Evolutionary conservation across 2,797 vertebrate species (phyloP), one percentile per base, ranked within the genome.

Genomic region (Limnodromus scolopaceus): DNA sequence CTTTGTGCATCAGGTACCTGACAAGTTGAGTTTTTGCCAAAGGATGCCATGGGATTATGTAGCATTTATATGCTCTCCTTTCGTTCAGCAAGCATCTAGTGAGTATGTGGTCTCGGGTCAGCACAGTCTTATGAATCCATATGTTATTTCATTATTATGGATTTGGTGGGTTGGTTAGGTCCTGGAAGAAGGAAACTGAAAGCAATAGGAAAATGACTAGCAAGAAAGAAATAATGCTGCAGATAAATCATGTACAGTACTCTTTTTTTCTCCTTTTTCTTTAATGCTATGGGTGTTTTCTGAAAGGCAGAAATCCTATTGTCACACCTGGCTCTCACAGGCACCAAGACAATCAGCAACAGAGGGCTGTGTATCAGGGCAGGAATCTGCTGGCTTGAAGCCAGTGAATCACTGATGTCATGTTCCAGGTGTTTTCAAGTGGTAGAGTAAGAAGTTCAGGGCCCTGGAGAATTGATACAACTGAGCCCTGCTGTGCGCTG

Each of bases 391-490:
- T 55, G 71, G 24, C 58, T 70, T 46, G 46, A 74, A 92, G 43
- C 63, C 75, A 74, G n/a, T 45, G 58, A 76, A 82, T 72, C 60
- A 80, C 15, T 83, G 45, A 41, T 74, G 22, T 16, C 48, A 51
- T 53, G 48, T 70, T 94, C 45, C 79, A 95, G 61, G 20, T 75
- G 53, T 16, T 94, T 85, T 77, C 48, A 88, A 60, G 30, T 30
- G 58, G 48, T 41, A 48, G 19, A 69, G 43, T 70, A 58, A 87
- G 66, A 88, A 93, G 80, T 82, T 79, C 66, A 72, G 46, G 54
- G 34, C 63, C 58, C 54, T 66, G 36, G 63, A 65, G 58, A 53
- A 77, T 1, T 82, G n/a, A 11, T 70, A 74, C 30, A 84, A 79
- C 54, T 4, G 0, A 51, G 34, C 27, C 66, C 66, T 74, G 22